These are phyloP conservation scores for Lingula anatina DNA, from an alignment of 2,888 invertebrate genomes.

Conservation along the genomic window DNA sequence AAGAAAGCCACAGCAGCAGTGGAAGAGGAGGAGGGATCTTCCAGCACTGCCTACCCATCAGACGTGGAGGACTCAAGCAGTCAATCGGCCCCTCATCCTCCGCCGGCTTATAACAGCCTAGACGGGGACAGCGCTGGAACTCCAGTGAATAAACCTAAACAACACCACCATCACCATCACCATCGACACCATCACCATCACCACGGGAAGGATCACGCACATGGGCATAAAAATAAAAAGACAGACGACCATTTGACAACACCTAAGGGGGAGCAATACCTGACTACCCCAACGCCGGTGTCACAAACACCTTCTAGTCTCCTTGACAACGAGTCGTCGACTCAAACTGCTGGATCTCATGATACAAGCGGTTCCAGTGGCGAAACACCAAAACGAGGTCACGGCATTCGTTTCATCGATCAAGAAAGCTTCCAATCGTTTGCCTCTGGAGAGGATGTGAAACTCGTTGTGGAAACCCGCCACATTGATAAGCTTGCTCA, in stretches of 20 bases:
- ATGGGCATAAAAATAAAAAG: constrained; percentile 1
- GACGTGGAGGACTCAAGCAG: constrained; percentile 68
- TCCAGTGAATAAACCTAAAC: constrained; percentile 6
- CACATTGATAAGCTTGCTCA: constrained; percentile 7
- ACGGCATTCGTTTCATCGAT: constrained; percentile 42
- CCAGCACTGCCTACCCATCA: constrained; percentile 87
- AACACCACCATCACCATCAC: constrained; percentile 2
- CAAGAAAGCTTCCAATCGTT: constrained; percentile 42
- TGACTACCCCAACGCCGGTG: not conserved
- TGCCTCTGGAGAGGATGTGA: constrained; percentile 28
- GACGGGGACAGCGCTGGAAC: constrained; percentile 1
- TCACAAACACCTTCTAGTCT: constrained; percentile 3
- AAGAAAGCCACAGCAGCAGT: too few relatives aligned
- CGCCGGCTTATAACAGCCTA: not conserved
- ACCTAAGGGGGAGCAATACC: not conserved
- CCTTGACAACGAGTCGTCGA: too few relatives aligned
- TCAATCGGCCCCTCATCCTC: constrained; percentile 1
- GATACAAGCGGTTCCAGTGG: not conserved
- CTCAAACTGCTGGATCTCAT: not conserved
- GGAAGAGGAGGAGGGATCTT: constrained; percentile 71
- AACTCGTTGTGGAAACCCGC: constrained; percentile 22
- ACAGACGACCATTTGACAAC: not conserved
- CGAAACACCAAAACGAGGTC: constrained; percentile 24
- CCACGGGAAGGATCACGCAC: not conserved
- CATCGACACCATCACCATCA: constrained; percentile 3